Conservation (phyloP, 2,797 vertebrate genomes). For the Luscinia luscinia region DNA sequence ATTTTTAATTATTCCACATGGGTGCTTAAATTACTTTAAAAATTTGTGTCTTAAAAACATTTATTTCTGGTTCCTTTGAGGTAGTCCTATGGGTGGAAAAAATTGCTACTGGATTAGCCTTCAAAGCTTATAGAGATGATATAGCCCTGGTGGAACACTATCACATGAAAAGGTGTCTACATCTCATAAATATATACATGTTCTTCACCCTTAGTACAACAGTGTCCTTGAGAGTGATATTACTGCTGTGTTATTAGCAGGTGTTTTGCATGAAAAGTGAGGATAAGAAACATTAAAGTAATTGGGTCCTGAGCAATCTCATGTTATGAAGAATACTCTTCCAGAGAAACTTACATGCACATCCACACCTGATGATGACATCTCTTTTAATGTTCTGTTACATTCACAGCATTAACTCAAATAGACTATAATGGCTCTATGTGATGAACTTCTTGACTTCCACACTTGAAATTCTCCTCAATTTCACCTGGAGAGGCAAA, state of each 20-base stretch:
- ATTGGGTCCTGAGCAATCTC: constrained; percentile 21
- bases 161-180: not conserved
- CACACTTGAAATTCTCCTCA: not conserved
- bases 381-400: not conserved
- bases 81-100: constrained; percentile 16
- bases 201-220: not conserved
- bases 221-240: not conserved
- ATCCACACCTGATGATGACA: not conserved
- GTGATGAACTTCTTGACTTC: not conserved
- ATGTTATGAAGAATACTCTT: constrained; percentile 1
- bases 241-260: constrained; percentile 26
- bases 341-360: not conserved
- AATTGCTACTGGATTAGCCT: constrained; percentile 25
- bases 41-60: not conserved
- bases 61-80: not conserved
- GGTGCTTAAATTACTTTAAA: not conserved
- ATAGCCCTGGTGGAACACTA: constrained; percentile 5
- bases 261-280: constrained; percentile 47
- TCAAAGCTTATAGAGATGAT: constrained; percentile 42
- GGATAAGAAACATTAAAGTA: constrained; percentile 33
- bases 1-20: not conserved
- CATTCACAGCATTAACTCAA: not conserved
- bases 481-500: not conserved
- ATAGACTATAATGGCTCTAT: not conserved
- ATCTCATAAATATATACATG: constrained; percentile 33